Evolutionary conservation across 2,888 invertebrate genomes (phyloP).

Genomic region (Sicus ferrugineus): DNA sequence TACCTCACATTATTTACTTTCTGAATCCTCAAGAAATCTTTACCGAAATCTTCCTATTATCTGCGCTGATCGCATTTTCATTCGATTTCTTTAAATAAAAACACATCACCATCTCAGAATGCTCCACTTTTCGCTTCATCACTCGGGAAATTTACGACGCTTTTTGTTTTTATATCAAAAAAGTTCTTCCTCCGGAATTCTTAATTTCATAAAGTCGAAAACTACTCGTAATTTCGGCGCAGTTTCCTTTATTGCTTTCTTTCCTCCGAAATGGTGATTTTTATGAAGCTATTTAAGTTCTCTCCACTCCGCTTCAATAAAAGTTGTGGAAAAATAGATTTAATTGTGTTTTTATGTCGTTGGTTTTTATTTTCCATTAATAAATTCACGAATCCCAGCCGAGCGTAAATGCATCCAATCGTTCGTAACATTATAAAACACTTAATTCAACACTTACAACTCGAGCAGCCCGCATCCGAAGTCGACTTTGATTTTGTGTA

Average conservation of each 20-base stretch:
- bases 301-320: background rate
- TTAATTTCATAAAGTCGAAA: background rate
- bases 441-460: background rate
- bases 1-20: too few relatives aligned
- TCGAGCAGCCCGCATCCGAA: slow-evolving; percentile 1
- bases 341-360: slow-evolving; percentile 12
- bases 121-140: too few relatives aligned
- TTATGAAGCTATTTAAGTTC: too few relatives aligned
- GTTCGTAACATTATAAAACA: background rate
- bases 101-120: too few relatives aligned
- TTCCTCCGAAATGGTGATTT: background rate
- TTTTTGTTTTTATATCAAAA: slow-evolving; percentile 1
- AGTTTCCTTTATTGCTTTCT: background rate
- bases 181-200: slow-evolving; percentile 1
- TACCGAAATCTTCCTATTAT: too few relatives aligned
- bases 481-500: background rate
- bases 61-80: too few relatives aligned
- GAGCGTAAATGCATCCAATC: background rate
- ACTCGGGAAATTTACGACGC: slow-evolving; percentile 3
- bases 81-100: too few relatives aligned
- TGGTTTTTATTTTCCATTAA: background rate
- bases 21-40: too few relatives aligned
- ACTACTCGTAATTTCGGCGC: background rate
- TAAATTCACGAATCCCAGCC: slow-evolving; percentile 1
- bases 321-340: too few relatives aligned